Base-by-base conservation (phyloP, 1,140 invertebrate genomes). In the Archegozetes longisetosus region DNA sequence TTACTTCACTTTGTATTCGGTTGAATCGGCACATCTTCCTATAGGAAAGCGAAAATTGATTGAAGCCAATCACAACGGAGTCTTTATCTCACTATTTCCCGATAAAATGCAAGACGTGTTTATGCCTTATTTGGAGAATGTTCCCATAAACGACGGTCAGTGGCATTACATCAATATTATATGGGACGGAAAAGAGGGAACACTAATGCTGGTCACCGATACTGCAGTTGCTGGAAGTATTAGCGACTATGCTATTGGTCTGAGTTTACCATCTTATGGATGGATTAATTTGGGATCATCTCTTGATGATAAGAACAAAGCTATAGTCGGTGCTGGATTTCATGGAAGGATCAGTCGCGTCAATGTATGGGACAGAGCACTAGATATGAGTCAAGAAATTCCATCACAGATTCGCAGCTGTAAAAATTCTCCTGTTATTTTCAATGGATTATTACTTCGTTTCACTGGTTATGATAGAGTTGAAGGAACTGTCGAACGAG, bases 141-240 rank as follows among this genome's bases (percentile, higher is more conserved):
- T 92, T 2, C 89, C 88, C 0, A 84, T 96, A 23, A 95, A 93
- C 66, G 91, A 95, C 68, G 90, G 89, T 12, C 86, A 92, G 70
- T 96, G 91, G 92, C 92, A 96, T 77, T 90, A 96, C 70, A 80
- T 96, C 20, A 88, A 90, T 20, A 76, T 96, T 24, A 85, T 92
- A 17, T 96, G 91, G 91, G 83, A 88, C 64, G 86, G 86, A n/a
- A 82, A 82, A 51, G 83, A 87, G 17, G 70, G 72, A 12, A 83
- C 86, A 70, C 73, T 93, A 24, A 84, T 84, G 51, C 74, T 96
- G 3, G 87, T 93, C 32, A 92, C 89, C 0, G 91, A 95, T 78
- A 89, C 86, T 28, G 77, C 93, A 12, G 91, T 94, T 62, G 88
- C 88, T 9, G 89, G 86, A 66, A 88, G 4, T 50, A 28, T 59